Conservation (phyloP, 1,140 invertebrate species). For the Homalodisca vitripennis region DNA sequence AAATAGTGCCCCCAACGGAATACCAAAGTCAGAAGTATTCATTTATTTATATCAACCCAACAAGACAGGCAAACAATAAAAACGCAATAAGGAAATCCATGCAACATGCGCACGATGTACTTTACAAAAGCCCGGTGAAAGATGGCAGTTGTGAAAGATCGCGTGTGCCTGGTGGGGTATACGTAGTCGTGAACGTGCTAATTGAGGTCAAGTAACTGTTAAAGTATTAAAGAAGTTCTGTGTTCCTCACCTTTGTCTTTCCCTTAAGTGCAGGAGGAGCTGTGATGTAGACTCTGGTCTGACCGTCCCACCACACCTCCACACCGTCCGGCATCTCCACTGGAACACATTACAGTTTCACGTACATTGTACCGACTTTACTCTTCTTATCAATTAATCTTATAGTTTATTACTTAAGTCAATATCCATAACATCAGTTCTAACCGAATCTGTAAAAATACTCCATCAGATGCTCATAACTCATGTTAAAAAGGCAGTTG, state of each 20-base stretch:
- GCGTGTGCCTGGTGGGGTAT: no score
- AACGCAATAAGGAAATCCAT: no score
- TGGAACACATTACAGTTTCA: slow-evolving; percentile 46
- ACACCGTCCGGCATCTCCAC: slow-evolving; percentile 73
- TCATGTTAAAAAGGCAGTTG: not conserved
- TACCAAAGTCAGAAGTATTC: no score
- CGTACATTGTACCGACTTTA: not conserved
- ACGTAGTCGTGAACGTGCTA: no score
- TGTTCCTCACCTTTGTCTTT: slow-evolving; percentile 48
- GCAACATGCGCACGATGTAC: no score
- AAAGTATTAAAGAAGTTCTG: no score
- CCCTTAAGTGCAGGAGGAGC: slow-evolving; percentile 69
- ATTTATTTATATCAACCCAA: no score
- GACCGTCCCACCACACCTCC: slow-evolving; percentile 81
- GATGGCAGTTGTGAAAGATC: no score
- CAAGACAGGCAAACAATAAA: no score
- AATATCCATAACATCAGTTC: not conserved
- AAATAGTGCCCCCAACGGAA: no score
- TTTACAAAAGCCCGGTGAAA: no score
- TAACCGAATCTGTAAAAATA: not conserved
- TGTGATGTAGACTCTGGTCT: slow-evolving; percentile 76
- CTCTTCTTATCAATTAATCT: not conserved
- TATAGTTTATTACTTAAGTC: not conserved
- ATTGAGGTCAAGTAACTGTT: no score
- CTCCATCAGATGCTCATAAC: not conserved